Evolutionary conservation across 2,113 vertebrate genomes (phyloP).

Genomic region (Chloroceryle aenea): DNA sequence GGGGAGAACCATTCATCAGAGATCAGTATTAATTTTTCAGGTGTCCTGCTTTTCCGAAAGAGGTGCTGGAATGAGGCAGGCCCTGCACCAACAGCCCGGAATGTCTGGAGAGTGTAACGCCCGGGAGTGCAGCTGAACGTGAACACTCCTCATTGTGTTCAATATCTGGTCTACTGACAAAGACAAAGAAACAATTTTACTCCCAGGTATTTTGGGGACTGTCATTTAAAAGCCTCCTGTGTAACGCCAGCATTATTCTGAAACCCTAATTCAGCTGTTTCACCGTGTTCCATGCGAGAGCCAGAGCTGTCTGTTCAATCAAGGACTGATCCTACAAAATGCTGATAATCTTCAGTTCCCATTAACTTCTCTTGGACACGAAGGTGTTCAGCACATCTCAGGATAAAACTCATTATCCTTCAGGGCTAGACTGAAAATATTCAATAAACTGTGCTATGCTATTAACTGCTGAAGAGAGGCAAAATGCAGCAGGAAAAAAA

Average conservation of each 20-base stretch:
- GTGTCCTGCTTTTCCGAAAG: not conserved
- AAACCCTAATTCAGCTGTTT: not conserved
- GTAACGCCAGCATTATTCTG: not conserved
- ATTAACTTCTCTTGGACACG: not conserved
- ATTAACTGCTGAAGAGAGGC: not conserved
- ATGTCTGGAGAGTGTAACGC: not conserved
- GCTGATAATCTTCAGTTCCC: not conserved
- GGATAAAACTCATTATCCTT: conserved; percentile 31
- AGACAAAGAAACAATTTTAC: not conserved
- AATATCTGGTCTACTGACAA: not conserved
- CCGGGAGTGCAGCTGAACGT: not conserved
- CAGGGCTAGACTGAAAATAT: not conserved
- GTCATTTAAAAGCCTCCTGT: not conserved
- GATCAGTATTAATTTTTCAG: not conserved
- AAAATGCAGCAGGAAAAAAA: conserved; percentile 1
- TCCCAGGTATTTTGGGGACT: not conserved
- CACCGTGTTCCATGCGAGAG: not conserved
- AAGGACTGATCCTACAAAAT: not conserved
- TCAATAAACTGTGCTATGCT: not conserved
- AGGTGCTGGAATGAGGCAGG: not conserved
- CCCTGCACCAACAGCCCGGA: not conserved
- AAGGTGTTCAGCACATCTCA: not conserved
- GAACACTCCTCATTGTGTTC: not conserved
- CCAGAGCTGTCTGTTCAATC: not conserved
- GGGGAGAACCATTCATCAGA: not conserved